phyloP scores from a whole-genome alignment of 2,113 vertebrate species.

The Malurus elegans region DNA sequence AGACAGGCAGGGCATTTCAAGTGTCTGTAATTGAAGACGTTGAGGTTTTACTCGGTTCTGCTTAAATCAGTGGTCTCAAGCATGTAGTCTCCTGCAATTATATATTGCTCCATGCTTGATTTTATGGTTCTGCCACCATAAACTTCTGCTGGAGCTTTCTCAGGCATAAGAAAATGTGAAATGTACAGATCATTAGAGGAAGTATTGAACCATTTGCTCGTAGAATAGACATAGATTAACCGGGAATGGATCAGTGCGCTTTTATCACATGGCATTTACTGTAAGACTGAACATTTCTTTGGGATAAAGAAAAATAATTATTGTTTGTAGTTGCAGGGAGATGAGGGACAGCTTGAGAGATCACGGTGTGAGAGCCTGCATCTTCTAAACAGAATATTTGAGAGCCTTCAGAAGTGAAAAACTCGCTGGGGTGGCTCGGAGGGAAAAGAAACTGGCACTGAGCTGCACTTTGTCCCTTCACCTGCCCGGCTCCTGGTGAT shows the following conservation, averaged over 20 bases:
- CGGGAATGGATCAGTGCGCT: background rate
- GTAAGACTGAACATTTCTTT: background rate
- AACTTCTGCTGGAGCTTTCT: slow-evolving; percentile 49
- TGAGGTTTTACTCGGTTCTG: background rate
- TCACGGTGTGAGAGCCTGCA: background rate
- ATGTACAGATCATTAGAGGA: slow-evolving; percentile 56
- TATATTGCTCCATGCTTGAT: slow-evolving; percentile 30
- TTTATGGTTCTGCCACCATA: slow-evolving; percentile 38
- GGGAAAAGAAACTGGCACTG: background rate
- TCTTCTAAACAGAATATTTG: background rate
- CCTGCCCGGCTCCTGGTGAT: background rate
- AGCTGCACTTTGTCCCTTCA: background rate
- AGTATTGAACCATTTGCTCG: slow-evolving; percentile 59
- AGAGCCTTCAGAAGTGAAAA: background rate
- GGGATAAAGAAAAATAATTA: background rate
- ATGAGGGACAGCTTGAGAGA: background rate
- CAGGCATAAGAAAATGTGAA: slow-evolving; percentile 59
- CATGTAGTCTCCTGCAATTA: slow-evolving; percentile 19
- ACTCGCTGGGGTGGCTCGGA: too few relatives aligned
- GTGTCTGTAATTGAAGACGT: background rate
- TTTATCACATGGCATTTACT: background rate
- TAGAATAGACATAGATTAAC: slow-evolving; percentile 55
- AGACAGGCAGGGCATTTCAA: background rate
- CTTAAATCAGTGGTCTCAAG: background rate
- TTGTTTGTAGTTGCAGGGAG: background rate